Conservation (phyloP, 2,888 invertebrate genomes). For the Patella caerulea region DNA sequence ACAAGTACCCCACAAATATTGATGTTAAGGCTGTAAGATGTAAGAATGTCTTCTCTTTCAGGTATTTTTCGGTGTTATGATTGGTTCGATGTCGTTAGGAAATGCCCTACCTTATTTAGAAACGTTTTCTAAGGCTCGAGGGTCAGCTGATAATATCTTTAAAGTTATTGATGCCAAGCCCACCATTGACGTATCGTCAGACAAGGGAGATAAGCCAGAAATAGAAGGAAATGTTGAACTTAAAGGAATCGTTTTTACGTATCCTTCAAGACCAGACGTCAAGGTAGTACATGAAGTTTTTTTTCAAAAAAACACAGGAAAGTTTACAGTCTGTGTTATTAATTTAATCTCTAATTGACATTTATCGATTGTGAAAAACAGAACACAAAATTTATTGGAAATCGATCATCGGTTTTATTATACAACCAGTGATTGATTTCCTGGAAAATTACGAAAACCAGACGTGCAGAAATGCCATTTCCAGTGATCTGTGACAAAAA, state of each 20-base stretch:
- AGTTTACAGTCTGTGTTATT: too few relatives aligned
- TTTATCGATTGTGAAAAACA: too few relatives aligned
- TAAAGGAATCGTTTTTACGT: slow-evolving; percentile 69
- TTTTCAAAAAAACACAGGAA: too few relatives aligned
- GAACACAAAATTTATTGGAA: too few relatives aligned
- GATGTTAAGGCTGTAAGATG: too few relatives aligned
- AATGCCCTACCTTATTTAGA: slow-evolving; percentile 87
- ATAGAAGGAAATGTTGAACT: slow-evolving; percentile 72
- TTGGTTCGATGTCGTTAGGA: slow-evolving; percentile 76
- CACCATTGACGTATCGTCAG: slow-evolving; percentile 72
- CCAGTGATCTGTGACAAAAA: too few relatives aligned
- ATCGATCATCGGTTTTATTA: too few relatives aligned
- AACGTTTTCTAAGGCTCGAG: slow-evolving; percentile 83
- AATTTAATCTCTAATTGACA: too few relatives aligned
- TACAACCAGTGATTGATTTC: too few relatives aligned
- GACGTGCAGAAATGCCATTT: too few relatives aligned
- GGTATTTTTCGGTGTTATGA: slow-evolving; percentile 72
- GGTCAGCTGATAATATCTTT: slow-evolving; percentile 78
- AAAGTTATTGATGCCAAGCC: slow-evolving; percentile 73
- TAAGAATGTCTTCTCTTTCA: slow-evolving; percentile 29
- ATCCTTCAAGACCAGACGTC: slow-evolving; percentile 72
- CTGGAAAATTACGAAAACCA: too few relatives aligned
- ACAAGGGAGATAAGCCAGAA: slow-evolving; percentile 69
- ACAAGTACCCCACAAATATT: too few relatives aligned
- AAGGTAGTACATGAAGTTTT: slow-evolving; percentile 44